Evolutionary conservation across 2,797 vertebrate species (phyloP).

Genomic region (Lepus oiostolus): DNA sequence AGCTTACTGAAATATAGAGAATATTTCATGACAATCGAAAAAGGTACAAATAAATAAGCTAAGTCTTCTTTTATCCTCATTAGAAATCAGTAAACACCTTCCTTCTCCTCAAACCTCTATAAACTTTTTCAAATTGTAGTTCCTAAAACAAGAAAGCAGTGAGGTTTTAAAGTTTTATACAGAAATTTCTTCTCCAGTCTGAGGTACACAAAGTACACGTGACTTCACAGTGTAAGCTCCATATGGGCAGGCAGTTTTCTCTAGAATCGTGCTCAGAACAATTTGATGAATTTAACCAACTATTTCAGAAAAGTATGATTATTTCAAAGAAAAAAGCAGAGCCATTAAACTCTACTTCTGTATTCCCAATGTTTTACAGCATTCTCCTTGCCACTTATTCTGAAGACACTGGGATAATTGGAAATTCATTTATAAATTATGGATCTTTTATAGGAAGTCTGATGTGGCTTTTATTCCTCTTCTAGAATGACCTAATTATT

Average conservation of each 20-base stretch:
- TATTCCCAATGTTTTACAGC: slow-evolving; percentile 59
- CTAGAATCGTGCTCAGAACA: slow-evolving; percentile 41
- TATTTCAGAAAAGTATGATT: slow-evolving; percentile 39
- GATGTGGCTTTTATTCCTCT: slow-evolving; percentile 57
- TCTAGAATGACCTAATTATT: slow-evolving; percentile 63
- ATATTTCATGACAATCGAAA: slow-evolving; percentile 36
- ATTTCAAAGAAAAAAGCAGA: slow-evolving; percentile 63
- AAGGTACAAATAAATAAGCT: slow-evolving; percentile 50
- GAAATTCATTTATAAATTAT: slow-evolving; percentile 64
- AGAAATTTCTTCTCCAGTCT: slow-evolving; percentile 45
- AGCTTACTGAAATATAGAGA: slow-evolving; percentile 59
- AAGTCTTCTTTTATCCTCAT: slow-evolving; percentile 34
- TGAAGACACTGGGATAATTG: slow-evolving; percentile 58
- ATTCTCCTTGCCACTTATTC: slow-evolving; percentile 57
- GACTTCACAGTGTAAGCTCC: background rate
- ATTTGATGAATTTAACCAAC: slow-evolving; percentile 43
- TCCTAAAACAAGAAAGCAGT: slow-evolving; percentile 40
- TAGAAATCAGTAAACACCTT: slow-evolving; percentile 34
- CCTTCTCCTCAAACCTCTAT: background rate
- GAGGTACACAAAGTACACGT: background rate
- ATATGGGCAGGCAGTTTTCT: slow-evolving; percentile 14
- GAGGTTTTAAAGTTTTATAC: slow-evolving; percentile 48
- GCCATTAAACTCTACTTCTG: slow-evolving; percentile 14
- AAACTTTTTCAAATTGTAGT: slow-evolving; percentile 39
- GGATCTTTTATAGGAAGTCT: slow-evolving; percentile 51